A percentile compares a stretch with the other conserved stretches of the same genome.
Evolutionary conservation across 2,113 vertebrate genomes (phyloP).

Genomic region (Epinephelus fuscoguttatus): DNA sequence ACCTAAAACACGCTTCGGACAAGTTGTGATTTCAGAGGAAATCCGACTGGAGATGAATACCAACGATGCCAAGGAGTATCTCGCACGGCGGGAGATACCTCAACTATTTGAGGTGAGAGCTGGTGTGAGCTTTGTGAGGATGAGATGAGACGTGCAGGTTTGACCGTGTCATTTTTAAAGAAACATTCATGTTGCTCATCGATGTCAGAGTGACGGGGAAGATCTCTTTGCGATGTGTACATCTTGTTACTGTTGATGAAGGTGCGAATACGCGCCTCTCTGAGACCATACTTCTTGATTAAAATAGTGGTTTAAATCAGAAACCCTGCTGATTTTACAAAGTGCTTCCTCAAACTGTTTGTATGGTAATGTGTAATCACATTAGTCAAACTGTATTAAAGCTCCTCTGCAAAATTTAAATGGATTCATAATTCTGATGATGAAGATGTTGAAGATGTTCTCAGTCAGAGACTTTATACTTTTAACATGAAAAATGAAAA

Average conservation of each 20-base stretch:
- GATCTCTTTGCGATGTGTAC: background rate
- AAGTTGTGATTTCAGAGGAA: slow-evolving; percentile 61
- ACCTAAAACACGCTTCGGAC: slow-evolving; percentile 1
- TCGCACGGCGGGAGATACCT: slow-evolving; percentile 94
- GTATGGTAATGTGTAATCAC: background rate
- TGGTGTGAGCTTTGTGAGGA: slow-evolving; percentile 6
- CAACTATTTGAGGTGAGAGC: slow-evolving; percentile 96
- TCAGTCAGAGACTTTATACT: background rate
- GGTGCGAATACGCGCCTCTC: background rate
- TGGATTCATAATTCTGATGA: background rate
- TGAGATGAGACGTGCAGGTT: background rate
- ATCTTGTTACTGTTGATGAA: background rate
- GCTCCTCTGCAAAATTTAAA: background rate
- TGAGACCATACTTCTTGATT: slow-evolving; percentile 1
- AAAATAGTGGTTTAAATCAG: background rate
- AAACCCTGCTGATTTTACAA: background rate
- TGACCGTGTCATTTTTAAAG: background rate
- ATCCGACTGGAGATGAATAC: slow-evolving; percentile 87
- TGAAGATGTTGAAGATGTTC: background rate
- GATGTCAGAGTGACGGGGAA: slow-evolving; percentile 3
- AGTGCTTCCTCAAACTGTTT: background rate
- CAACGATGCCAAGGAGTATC: slow-evolving; percentile 95
- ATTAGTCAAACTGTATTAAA: background rate
- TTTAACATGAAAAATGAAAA: background rate
- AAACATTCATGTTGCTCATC: background rate